phyloP scores from a whole-genome alignment of 1,140 invertebrate species.

The Aphaenogaster rudis region DNA sequence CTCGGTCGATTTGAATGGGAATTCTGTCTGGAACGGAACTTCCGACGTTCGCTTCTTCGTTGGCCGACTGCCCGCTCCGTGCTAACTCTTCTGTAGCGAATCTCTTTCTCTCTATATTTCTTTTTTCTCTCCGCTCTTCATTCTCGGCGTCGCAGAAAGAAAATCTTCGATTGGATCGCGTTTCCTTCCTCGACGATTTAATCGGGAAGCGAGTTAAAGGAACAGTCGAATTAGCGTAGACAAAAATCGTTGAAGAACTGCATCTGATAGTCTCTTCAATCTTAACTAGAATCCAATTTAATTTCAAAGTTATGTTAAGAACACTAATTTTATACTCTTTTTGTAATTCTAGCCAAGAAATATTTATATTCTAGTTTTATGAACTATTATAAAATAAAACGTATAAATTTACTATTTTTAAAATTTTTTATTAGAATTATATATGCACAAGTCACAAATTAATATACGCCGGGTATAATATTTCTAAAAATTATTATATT shows the following conservation, averaged over 20 bases:
- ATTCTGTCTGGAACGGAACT: slow-evolving; percentile 49
- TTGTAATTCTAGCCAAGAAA: not conserved
- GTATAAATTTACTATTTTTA: not conserved
- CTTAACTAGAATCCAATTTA: slow-evolving; percentile 1
- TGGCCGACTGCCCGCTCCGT: slow-evolving; percentile 36
- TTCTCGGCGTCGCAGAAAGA: slow-evolving; percentile 4
- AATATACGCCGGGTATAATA: not conserved
- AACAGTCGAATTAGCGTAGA: slow-evolving; percentile 33
- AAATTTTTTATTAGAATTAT: not conserved
- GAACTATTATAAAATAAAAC: not conserved
- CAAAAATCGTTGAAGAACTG: not conserved
- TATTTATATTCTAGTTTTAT: not conserved
- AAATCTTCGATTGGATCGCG: slow-evolving; percentile 28
- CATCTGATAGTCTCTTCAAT: not conserved
- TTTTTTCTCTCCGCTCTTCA: not conserved
- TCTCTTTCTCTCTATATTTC: slow-evolving; percentile 7
- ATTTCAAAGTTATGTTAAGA: not conserved
- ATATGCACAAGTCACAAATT: not conserved
- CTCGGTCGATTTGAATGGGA: slow-evolving; percentile 67
- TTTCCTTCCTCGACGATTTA: slow-evolving; percentile 28
- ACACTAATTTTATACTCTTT: not conserved
- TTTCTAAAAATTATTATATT: slow-evolving; percentile 2
- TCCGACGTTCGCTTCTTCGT: slow-evolving; percentile 34
- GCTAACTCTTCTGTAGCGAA: slow-evolving; percentile 42
- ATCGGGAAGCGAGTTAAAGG: slow-evolving; percentile 20